phyloP scores from a whole-genome alignment of 2,797 vertebrate species.

The Mycteria americana region DNA sequence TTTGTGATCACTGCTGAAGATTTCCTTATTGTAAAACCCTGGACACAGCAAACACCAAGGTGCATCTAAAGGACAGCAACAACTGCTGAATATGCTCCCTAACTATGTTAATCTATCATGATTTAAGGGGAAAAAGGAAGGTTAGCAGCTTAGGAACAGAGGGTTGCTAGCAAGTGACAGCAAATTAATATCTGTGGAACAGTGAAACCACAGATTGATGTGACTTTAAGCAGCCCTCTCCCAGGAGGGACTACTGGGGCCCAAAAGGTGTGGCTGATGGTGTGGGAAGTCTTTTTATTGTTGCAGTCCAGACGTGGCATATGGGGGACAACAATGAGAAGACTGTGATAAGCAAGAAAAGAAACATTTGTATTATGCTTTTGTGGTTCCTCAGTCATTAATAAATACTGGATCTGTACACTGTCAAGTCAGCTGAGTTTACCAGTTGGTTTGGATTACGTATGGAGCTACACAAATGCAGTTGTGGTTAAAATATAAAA shows the following conservation, averaged over 20 bases:
- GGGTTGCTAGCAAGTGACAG: neutral
- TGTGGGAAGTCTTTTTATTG: neutral
- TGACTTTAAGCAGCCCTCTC: neutral
- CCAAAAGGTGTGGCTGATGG: neutral
- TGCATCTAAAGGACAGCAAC: neutral
- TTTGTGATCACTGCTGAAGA: neutral
- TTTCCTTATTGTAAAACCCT: neutral
- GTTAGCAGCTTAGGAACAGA: neutral
- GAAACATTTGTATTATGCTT: neutral
- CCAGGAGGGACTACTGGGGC: neutral
- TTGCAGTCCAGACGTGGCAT: neutral
- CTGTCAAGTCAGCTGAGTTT: neutral
- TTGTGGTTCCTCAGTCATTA: neutral
- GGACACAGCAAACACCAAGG: neutral
- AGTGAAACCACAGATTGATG: neutral
- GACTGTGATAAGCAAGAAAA: neutral
- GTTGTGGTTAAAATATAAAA: neutral
- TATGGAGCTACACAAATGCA: neutral
- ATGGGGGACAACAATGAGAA: neutral
- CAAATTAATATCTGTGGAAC: neutral
- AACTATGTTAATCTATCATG: neutral
- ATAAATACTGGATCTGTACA: neutral
- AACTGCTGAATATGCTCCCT: neutral
- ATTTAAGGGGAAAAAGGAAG: neutral
- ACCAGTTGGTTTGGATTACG: neutral